These are phyloP conservation scores for Nymphalis urticae DNA, from an alignment of 2,888 invertebrate genomes.

Conservation along the genomic window DNA sequence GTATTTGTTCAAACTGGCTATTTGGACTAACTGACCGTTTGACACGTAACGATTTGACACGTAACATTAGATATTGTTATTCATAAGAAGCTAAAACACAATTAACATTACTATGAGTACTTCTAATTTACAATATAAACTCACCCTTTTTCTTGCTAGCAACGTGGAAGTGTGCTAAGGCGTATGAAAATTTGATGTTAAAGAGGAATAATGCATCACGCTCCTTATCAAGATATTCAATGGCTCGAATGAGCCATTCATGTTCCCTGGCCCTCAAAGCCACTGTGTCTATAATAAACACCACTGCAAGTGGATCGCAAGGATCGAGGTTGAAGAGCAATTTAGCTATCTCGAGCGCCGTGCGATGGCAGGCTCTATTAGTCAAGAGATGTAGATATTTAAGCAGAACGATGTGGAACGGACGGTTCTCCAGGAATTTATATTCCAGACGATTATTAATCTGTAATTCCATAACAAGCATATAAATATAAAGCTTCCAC, in stretches of 20 bases:
- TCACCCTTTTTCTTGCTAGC: conserved; percentile 47
- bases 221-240: conserved; percentile 47
- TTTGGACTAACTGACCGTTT: no score
- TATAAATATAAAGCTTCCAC: no score
- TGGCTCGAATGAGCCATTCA: conserved; percentile 82
- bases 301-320: conserved; percentile 87
- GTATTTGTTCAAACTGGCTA: no score
- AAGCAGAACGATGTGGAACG: conserved; percentile 84
- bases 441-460: conserved; percentile 55
- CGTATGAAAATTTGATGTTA: conserved; percentile 60
- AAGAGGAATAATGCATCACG: conserved; percentile 51
- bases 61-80: no score
- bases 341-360: conserved; percentile 92
- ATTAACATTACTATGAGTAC: no score
- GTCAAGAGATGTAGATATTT: conserved; percentile 88
- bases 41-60: no score
- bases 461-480: conserved; percentile 47
- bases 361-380: conserved; percentile 90
- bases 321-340: conserved; percentile 88
- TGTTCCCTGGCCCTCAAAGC: conserved; percentile 88
- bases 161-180: conserved; percentile 58
- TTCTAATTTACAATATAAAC: not conserved
- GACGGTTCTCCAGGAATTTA: conserved; percentile 57
- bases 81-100: no score
- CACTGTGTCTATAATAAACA: conserved; percentile 89